Percentiles rank a stretch among this genome's conserved stretches.
These are phyloP conservation scores for Odocoileus virginianus DNA, from an alignment of 2,113 vertebrate species.

Conservation along the genomic window DNA sequence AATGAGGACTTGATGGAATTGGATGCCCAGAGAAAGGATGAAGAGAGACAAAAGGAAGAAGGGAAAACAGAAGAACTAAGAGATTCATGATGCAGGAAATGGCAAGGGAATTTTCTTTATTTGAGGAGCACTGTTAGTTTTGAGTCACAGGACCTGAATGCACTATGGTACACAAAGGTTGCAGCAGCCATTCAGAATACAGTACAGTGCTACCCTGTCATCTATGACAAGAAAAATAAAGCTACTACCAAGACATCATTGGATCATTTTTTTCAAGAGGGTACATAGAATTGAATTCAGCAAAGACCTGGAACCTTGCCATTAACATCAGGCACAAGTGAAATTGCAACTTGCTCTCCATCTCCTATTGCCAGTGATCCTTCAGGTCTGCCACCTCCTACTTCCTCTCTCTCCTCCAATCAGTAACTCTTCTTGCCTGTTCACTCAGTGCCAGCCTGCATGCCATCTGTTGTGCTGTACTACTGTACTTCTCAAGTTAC, in stretches of 20 bases:
- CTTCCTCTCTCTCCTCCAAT: neutral
- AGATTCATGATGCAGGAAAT: neutral
- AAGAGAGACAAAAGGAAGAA: neutral
- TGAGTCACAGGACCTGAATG: neutral
- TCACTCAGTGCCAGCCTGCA: neutral
- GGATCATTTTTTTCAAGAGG: neutral
- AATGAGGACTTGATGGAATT: neutral
- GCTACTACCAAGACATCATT: neutral
- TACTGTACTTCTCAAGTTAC: neutral
- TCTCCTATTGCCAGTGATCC: neutral
- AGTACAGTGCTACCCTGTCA: neutral
- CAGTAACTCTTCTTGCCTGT: neutral
- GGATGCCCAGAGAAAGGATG: neutral
- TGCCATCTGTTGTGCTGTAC: neutral
- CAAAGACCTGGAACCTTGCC: neutral
- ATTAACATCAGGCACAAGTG: neutral
- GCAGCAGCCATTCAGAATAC: neutral
- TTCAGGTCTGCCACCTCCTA: neutral
- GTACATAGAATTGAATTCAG: neutral
- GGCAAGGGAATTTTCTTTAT: neutral
- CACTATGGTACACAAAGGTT: neutral
- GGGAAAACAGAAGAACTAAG: neutral
- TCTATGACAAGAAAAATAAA: neutral
- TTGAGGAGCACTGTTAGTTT: neutral
- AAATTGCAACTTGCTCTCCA: neutral